Evolutionary conservation across 2,888 invertebrate species (phyloP).

Genomic region (Lepidonotus clava): DNA sequence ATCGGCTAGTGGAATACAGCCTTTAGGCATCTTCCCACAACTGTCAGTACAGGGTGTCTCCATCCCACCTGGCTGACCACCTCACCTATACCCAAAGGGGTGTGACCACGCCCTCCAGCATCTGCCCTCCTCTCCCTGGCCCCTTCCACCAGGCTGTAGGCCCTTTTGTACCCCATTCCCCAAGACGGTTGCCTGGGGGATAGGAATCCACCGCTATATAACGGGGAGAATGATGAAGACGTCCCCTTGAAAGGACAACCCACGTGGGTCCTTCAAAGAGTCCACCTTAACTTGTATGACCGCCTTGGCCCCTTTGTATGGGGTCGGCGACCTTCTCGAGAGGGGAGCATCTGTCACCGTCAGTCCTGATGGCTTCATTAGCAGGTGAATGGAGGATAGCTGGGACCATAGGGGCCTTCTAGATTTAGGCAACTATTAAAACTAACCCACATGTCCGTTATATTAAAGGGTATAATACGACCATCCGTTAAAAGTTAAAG

Average conservation of each 20-base stretch:
- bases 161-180: not conserved
- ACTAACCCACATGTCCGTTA: no score
- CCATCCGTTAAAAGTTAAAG: no score
- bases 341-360: not conserved
- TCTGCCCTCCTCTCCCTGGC: no score
- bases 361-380: slow-evolving; percentile 11
- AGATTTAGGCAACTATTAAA: no score
- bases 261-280: not conserved
- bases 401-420: no score
- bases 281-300: slow-evolving; percentile 2
- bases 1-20: no score
- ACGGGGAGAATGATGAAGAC: not conserved
- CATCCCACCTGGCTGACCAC: no score
- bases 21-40: no score
- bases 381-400: not conserved
- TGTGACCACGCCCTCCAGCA: no score
- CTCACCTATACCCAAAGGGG: not conserved
- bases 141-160: not conserved
- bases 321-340: not conserved
- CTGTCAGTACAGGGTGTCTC: no score
- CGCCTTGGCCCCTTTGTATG: not conserved
- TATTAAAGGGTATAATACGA: no score
- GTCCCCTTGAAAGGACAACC: slow-evolving; percentile 13
- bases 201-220: slow-evolving; percentile 7
- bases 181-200: not conserved